Base-by-base conservation (phyloP, 2,797 vertebrate species). In the Tokudaia tokunoshimensis region DNA sequence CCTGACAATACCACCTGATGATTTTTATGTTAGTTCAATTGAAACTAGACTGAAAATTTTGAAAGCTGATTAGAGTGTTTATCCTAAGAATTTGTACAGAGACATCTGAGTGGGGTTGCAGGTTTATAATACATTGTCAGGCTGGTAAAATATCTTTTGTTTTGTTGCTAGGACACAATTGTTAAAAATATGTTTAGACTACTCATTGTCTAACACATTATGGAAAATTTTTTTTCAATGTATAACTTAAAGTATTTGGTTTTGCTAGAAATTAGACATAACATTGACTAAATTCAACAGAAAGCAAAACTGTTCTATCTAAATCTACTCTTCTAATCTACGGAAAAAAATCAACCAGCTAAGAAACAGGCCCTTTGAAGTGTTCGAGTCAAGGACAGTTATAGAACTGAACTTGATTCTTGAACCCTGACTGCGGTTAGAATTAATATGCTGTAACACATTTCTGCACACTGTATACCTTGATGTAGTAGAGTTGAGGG, bases 161-260 rank as follows among this genome's bases (percentile, higher is more conserved):
- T 87, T 65, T 94, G 6, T 52, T 80, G 24, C 47, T 59, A 75
- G 50, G 59, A 67, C 34, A 74, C 13, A 82, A 57, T 15, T 80
- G 20, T 59, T 81, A 15, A 26, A 96, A 94, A 81, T 70, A 70
- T 59, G 22, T 61, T 74, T 85, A 86, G 70, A 86, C 75, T 94
- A 6, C 17, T 83, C 70, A 63, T 10, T 72, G 50, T 92, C 80
- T 81, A 78, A 59, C 3, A 89, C 7, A 47, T n/a, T 70, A 22
- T 55, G 31, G 59, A 67, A 89, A 84, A 6, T 52, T 89, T 80
- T 89, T 80, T 65, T 72, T 76, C 22, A 86, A 81, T 61, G 8
- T 72, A 41, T 50, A 87, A 82, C 63, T 72, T 86, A 57, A 87
- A 31, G 3, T 55, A 79, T 72, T 93, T 79, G 12, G 12, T 82